Percentiles rank a stretch among this genome's conserved stretches.
Evolutionary conservation across 1,140 invertebrate species (phyloP).

Genomic region (Bombus superbus): DNA sequence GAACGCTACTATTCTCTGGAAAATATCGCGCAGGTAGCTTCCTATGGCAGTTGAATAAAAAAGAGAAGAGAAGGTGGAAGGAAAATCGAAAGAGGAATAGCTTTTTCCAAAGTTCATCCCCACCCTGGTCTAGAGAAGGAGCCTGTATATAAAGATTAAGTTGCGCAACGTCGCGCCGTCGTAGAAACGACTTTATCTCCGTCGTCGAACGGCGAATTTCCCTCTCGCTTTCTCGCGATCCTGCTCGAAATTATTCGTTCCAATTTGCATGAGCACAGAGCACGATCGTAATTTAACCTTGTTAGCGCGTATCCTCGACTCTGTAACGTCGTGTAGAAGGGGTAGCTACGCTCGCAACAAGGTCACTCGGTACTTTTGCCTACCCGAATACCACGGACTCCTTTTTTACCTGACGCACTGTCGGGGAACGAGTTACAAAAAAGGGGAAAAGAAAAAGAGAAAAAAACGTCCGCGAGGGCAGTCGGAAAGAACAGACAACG

Average conservation of each 20-base stretch:
- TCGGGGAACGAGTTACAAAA: slow-evolving; percentile 19
- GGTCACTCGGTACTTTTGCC: slow-evolving; percentile 20
- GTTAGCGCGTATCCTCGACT: slow-evolving; percentile 27
- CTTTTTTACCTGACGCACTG: slow-evolving; percentile 17
- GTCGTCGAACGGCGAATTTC: neutral
- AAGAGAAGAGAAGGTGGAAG: too few relatives aligned
- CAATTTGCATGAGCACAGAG: slow-evolving; percentile 47
- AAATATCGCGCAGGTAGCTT: slow-evolving; percentile 20
- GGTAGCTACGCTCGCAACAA: slow-evolving; percentile 21
- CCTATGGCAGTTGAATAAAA: neutral
- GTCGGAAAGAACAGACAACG: neutral
- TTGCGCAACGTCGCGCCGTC: slow-evolving; percentile 8
- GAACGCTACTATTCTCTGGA: neutral
- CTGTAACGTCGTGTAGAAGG: neutral
- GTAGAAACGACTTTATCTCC: slow-evolving; percentile 22
- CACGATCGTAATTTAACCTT: slow-evolving; percentile 40
- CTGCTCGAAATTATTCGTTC: slow-evolving; percentile 22
- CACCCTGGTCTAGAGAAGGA: neutral
- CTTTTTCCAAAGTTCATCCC: neutral
- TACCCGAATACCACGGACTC: neutral
- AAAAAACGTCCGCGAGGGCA: too few relatives aligned
- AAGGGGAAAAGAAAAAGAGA: neutral
- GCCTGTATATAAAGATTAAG: slow-evolving; percentile 1
- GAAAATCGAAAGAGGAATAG: too few relatives aligned
- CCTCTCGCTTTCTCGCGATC: neutral